phyloP scores from a whole-genome alignment of 2,113 vertebrate species.

The Phycodurus eques region DNA sequence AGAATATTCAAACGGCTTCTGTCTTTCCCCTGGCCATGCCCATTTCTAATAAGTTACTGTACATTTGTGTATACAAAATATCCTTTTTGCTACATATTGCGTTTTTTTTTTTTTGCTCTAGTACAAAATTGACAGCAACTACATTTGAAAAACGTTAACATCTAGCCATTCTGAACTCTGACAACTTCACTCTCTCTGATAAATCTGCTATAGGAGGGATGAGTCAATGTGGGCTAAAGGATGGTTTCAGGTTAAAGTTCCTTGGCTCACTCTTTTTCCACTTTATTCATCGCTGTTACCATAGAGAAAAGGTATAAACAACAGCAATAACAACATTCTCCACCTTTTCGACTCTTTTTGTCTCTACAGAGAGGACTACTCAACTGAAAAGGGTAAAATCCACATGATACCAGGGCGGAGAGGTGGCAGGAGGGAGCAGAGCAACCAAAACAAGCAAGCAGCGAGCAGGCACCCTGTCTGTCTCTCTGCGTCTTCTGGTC shows the following conservation, averaged over 20 bases:
- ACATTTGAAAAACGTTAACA: background rate
- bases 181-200: background rate
- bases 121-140: background rate
- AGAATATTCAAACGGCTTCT: too few species aligned
- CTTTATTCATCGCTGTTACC: slow-evolving; percentile 59
- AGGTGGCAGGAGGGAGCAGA: slow-evolving; percentile 21
- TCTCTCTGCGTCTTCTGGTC: slow-evolving; percentile 43
- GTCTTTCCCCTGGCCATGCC: too few species aligned
- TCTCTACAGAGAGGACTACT: slow-evolving; percentile 29
- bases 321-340: slow-evolving; percentile 6
- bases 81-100: background rate
- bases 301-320: slow-evolving; percentile 57
- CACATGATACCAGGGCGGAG: slow-evolving; percentile 15
- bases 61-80: background rate
- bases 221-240: background rate
- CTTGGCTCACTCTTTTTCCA: slow-evolving; percentile 12
- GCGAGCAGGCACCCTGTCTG: slow-evolving; percentile 21
- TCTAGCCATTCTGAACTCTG: background rate
- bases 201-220: background rate
- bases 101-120: background rate
- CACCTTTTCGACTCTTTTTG: slow-evolving; percentile 24
- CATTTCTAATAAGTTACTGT: too few species aligned
- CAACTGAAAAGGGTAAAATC: slow-evolving; percentile 10
- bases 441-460: slow-evolving; percentile 37
- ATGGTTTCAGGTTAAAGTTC: slow-evolving; percentile 29